Conservation (phyloP, 1,140 invertebrate genomes). For the Lordiphosa collinella region DNA sequence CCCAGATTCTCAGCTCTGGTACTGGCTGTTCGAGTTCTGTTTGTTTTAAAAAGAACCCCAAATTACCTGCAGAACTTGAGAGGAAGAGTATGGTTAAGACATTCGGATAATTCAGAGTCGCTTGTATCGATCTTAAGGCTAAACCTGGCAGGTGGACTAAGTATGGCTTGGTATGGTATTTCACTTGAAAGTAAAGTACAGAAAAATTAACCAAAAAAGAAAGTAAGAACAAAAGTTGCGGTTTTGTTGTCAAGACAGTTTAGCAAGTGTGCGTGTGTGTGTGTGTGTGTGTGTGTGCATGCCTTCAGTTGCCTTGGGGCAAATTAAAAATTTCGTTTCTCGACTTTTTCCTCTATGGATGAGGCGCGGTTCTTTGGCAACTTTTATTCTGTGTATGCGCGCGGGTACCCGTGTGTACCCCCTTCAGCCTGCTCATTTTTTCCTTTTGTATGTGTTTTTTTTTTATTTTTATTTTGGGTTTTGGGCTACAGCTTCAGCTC, state of each 20-base stretch:
- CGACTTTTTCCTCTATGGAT: constrained; percentile 61
- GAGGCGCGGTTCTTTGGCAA: constrained; percentile 36
- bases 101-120: too few species aligned
- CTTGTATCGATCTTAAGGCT: too few species aligned
- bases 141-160: too few species aligned
- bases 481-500: constrained; percentile 1
- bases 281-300: constrained; percentile 14
- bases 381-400: constrained; percentile 36
- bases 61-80: too few species aligned
- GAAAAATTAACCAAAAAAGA: too few species aligned
- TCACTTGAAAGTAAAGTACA: too few species aligned
- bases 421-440: not conserved
- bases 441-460: constrained; percentile 9
- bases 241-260: constrained; percentile 53
- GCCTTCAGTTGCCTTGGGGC: constrained; percentile 53
- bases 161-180: too few species aligned
- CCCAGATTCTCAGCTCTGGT: too few species aligned
- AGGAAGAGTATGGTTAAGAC: too few species aligned
- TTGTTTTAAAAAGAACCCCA: too few species aligned
- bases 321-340: constrained; percentile 78
- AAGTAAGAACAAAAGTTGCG: not conserved
- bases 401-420: not conserved
- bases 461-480: constrained; percentile 11
- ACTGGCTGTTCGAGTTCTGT: too few species aligned
- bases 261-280: constrained; percentile 9